These are phyloP conservation scores for Phlogophora meticulosa DNA, from an alignment of 2,888 invertebrate genomes.

Conservation along the genomic window DNA sequence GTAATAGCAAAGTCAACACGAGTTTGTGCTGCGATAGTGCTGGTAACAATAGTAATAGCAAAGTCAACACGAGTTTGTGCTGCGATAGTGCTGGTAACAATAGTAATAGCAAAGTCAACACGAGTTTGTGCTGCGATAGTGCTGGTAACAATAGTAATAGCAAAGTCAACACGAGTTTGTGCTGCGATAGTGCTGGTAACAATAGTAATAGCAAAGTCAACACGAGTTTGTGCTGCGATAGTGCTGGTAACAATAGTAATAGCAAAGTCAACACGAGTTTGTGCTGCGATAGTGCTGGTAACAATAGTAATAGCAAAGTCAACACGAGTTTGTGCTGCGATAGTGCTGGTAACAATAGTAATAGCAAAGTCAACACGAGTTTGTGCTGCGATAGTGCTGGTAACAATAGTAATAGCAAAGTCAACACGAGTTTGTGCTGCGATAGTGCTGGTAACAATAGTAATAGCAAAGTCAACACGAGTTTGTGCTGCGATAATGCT, in stretches of 20 bases:
- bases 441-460: conserved; percentile 3
- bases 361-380: conserved; percentile 1
- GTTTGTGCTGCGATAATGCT: conserved; percentile 5
- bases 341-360: conserved; percentile 2
- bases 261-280: background rate
- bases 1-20: background rate
- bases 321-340: background rate
- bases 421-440: background rate
- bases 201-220: conserved; percentile 2
- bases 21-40: background rate
- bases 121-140: background rate
- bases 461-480: background rate
- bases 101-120: conserved; percentile 4
- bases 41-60: background rate
- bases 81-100: background rate
- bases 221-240: background rate
- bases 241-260: background rate
- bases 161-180: background rate
- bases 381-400: conserved; percentile 2
- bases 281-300: conserved; percentile 2
- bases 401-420: background rate
- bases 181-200: conserved; percentile 1
- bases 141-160: background rate
- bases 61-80: background rate
- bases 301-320: background rate